A percentile compares a stretch with the other conserved stretches of the same genome.
These are phyloP conservation scores for Andrena fulva DNA, from an alignment of 2,888 invertebrate genomes.

Conservation along the genomic window DNA sequence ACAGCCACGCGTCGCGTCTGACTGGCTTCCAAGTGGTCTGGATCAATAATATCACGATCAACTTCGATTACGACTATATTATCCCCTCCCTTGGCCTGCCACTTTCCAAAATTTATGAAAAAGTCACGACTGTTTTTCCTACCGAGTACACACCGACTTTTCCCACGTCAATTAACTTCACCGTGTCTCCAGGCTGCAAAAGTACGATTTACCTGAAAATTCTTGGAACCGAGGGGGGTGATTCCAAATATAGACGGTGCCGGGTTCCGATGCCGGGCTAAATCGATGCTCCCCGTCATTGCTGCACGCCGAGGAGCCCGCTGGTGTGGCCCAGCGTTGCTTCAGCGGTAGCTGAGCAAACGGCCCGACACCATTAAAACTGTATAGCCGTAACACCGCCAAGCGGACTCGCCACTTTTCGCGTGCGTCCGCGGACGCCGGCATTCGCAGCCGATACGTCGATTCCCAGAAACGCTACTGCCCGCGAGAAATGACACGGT, in stretches of 20 bases:
- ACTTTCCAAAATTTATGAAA: background rate
- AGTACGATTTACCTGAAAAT: too few relatives aligned
- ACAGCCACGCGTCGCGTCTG: background rate
- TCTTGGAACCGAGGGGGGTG: too few relatives aligned
- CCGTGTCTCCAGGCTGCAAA: too few relatives aligned
- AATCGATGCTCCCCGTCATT: background rate
- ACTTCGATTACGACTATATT: background rate
- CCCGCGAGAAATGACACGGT: slow-evolving; percentile 32
- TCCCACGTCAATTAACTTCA: too few relatives aligned
- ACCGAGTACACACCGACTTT: too few relatives aligned
- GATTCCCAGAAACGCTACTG: slow-evolving; percentile 41
- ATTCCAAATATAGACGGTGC: too few relatives aligned
- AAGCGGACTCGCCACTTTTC: slow-evolving; percentile 44
- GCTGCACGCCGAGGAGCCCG: too few relatives aligned
- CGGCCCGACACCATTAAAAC: slow-evolving; percentile 49
- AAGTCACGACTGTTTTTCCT: too few relatives aligned
- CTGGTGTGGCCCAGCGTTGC: too few relatives aligned
- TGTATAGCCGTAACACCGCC: slow-evolving; percentile 31
- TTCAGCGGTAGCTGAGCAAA: slow-evolving; percentile 23
- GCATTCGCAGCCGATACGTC: slow-evolving; percentile 24
- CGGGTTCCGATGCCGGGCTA: background rate
- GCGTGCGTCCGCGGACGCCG: background rate
- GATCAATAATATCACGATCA: background rate
- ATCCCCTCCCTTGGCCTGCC: background rate
- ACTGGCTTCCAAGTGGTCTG: background rate